Evolutionary conservation across 2,888 invertebrate genomes (phyloP).

Genomic region (Thumatha senex): DNA sequence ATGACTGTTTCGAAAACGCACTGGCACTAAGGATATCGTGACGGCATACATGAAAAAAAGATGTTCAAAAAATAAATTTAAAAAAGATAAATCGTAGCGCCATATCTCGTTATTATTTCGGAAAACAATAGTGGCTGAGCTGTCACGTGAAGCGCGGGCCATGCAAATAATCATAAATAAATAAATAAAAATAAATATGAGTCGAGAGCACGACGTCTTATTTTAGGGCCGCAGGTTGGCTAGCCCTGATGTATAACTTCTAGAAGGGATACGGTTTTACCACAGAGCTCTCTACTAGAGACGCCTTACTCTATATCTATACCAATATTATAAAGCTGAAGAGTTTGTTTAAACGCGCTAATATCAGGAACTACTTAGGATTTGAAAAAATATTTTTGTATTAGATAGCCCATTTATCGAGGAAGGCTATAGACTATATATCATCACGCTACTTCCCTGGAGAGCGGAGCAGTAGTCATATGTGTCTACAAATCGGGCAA

Average conservation of each 20-base stretch:
- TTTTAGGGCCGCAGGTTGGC: slow-evolving; percentile 61
- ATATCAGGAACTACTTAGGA: too few relatives aligned
- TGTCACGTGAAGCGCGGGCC: slow-evolving; percentile 78
- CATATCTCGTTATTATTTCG: slow-evolving; percentile 80
- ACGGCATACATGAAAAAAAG: slow-evolving; percentile 50
- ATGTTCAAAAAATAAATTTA: slow-evolving; percentile 47
- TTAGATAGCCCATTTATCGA: too few relatives aligned
- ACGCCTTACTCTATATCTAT: too few relatives aligned
- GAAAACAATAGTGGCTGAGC: slow-evolving; percentile 77
- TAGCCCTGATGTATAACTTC: slow-evolving; percentile 36
- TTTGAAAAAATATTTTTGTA: too few relatives aligned
- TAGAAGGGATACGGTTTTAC: slow-evolving; percentile 35
- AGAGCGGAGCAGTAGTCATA: too few relatives aligned
- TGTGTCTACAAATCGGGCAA: too few relatives aligned
- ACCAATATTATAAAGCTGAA: too few relatives aligned
- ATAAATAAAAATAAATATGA: slow-evolving; percentile 82
- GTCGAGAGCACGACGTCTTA: slow-evolving; percentile 67
- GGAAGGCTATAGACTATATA: too few relatives aligned
- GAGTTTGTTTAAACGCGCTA: too few relatives aligned
- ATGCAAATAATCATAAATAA: slow-evolving; percentile 83
- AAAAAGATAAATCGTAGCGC: slow-evolving; percentile 62
- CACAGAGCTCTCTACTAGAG: too few relatives aligned
- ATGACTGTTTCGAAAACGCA: slow-evolving; percentile 33
- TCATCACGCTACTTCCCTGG: too few relatives aligned
- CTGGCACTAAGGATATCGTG: slow-evolving; percentile 54